Conservation (phyloP, 2,888 invertebrate species). For the Drosophila suboccidentalis region DNA sequence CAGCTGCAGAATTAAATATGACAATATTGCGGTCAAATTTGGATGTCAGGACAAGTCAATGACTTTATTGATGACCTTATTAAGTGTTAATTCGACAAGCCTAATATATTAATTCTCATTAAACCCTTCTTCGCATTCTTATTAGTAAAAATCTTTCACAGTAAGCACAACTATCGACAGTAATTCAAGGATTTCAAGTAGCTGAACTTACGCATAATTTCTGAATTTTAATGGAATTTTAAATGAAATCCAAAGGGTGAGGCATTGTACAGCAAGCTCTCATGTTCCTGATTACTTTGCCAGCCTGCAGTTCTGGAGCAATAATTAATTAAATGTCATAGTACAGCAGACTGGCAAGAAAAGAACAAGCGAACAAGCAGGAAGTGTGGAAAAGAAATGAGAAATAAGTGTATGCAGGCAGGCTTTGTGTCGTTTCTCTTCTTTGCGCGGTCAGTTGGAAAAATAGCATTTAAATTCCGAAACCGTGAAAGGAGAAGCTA, state of each 20-base stretch:
- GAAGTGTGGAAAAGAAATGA: neutral
- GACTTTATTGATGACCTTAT: neutral
- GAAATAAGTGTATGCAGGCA: conserved; percentile 22
- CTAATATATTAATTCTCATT: neutral
- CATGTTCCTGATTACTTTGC: conserved; percentile 19
- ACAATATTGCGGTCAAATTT: neutral
- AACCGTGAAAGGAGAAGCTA: neutral
- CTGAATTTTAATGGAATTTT: conserved; percentile 35
- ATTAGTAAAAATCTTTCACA: neutral
- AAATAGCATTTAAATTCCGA: conserved; percentile 32
- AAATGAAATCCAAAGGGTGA: conserved; percentile 26
- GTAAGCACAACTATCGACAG: neutral
- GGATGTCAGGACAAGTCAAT: neutral
- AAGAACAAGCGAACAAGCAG: neutral
- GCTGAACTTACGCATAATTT: neutral
- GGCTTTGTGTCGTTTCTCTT: conserved; percentile 19
- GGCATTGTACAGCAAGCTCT: conserved; percentile 6
- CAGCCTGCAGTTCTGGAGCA: conserved; percentile 4
- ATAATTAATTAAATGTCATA: conserved; percentile 52
- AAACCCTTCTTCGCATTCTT: neutral
- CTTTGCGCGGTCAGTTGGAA: conserved; percentile 24
- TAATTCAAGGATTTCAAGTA: neutral
- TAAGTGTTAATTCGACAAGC: neutral
- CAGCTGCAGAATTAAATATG: neutral
- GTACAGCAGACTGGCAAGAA: conserved; percentile 6